Evolutionary conservation across 2,113 vertebrate species (phyloP), one percentile per base, ranked within the genome.

Genomic region (Centropus unirufus): DNA sequence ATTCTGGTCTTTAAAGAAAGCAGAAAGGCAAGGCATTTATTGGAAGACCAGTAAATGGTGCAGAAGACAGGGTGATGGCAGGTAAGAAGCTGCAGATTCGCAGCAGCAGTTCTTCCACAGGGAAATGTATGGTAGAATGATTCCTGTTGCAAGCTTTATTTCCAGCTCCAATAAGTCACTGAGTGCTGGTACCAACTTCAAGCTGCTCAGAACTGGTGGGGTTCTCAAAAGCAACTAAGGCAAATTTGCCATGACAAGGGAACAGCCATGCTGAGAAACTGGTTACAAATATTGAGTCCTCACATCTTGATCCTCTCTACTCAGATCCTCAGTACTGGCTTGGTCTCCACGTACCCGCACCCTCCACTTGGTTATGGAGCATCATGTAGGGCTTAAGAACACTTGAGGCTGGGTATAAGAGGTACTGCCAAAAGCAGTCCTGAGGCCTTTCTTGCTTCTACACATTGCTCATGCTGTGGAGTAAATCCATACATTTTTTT

Each of bases 51-150:
- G 11, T 18, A 42, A 59, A 49, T 4, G 52, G 26, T 18, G 20
- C 29, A 42, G 69, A 70, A 81, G 32, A 14, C 27, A 46, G 68
- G 67, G 5, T 15, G 55, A 89, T 57, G 23, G 39, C 29, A 70
- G n/a, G 51, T 11, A 36, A 46, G 26, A 86, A 86, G n/a, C 51
- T 72, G 40, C 34, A 34, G 30, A 49, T 77, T 87, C 76, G 55
- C 36, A 72, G 46, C 27, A 62, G 66, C 0, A 1, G 23, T 30
- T 62, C 30, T 82, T 30, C 52, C 42, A 49, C 4, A 6, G 34
- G n/a, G 6, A 12, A 73, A 39, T 0, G 3, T 18, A 26, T 0
- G 1, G 21, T 2, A 16, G 26, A 78, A 32, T 17, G 26, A 73
- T 39, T 67, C 47, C 59, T 3, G 2, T 32, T 26, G 14, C 61